Base-by-base conservation (phyloP, 2,888 invertebrate genomes). In the Andrena haemorrhoa region DNA sequence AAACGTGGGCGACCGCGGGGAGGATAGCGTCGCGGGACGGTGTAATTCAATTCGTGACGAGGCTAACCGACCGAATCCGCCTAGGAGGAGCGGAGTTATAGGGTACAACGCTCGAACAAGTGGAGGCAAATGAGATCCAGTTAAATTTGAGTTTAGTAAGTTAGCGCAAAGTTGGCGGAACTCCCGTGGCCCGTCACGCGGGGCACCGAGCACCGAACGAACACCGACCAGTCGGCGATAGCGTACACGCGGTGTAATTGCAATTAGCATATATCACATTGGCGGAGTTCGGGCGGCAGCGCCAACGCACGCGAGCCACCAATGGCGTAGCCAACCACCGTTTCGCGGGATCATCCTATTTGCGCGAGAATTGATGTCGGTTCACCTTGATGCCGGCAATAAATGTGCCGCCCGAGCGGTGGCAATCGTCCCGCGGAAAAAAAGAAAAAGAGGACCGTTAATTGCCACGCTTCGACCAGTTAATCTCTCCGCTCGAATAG, bases 201-300 rank as follows among this genome's bases (percentile, higher is more conserved):
- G 83, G 68, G 85, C 83, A 79, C 81, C 82, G 82, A 12, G 79
- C 79, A 77, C 80, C 82, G 84, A 80, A 72, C 85, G 41, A 41
- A 82, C 84, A 74, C 82, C 82, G 84, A 80, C 75, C 85, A 82
- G 69, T 77, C 64, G 70, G 82, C 84, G 91, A 87, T 90, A 87
- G 78, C 88, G 88, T 89, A 92, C 90, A 90, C 89, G 90, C 91
- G 90, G 89, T 89, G 91, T 93, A 93, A 93, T 93, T 93, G 93
- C 91, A 93, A 92, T 93, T 93, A 93, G 92, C 93, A 90, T 92
- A 92, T 90, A 92, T 92, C 90, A 92, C 90, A 92, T 88, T 87
- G 91, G 89, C 89, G 90, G 82, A 75, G 85, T 71, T 75, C 78
- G 75, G 49, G 58, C 79, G 75, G 75, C 70, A 61, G 72, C 72